These are phyloP conservation scores for Enteromius afrohamiltoni DNA, from an alignment of 2,797 vertebrate genomes.

Conservation along the genomic window DNA sequence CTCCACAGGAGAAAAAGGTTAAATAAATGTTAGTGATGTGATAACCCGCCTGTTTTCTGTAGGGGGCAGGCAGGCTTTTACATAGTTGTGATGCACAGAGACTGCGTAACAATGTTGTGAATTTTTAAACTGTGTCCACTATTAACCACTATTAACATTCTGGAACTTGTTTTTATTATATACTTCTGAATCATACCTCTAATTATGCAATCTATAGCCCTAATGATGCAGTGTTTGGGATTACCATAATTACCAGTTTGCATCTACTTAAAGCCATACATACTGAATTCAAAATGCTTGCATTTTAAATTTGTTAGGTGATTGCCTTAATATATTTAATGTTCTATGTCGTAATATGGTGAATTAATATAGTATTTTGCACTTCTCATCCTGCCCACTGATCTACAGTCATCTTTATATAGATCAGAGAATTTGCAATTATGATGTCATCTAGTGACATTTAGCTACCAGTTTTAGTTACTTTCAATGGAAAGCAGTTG, in stretches of 20 bases:
- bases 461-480: too few relatives aligned
- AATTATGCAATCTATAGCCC: not conserved
- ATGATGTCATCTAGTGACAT: too few relatives aligned
- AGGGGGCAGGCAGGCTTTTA: conserved; percentile 75
- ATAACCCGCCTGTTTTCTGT: conserved; percentile 97
- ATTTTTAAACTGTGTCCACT: not conserved
- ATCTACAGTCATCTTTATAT: too few relatives aligned
- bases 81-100: conserved; percentile 73
- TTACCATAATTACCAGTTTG: not conserved
- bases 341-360: not conserved
- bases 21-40: conserved; percentile 99
- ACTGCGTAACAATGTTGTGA: conserved; percentile 62
- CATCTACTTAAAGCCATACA: not conserved
- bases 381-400: too few relatives aligned
- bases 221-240: not conserved
- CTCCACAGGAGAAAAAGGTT: conserved; percentile 89
- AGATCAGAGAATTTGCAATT: too few relatives aligned
- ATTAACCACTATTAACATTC: not conserved
- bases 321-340: not conserved
- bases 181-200: not conserved
- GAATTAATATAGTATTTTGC: not conserved
- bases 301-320: not conserved
- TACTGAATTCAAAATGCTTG: not conserved
- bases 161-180: not conserved
- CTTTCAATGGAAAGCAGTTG: too few relatives aligned